A percentile compares a stretch with the other conserved stretches of the same genome.
These are phyloP conservation scores for Gibbula magus DNA, from an alignment of 2,888 invertebrate genomes.

Conservation along the genomic window DNA sequence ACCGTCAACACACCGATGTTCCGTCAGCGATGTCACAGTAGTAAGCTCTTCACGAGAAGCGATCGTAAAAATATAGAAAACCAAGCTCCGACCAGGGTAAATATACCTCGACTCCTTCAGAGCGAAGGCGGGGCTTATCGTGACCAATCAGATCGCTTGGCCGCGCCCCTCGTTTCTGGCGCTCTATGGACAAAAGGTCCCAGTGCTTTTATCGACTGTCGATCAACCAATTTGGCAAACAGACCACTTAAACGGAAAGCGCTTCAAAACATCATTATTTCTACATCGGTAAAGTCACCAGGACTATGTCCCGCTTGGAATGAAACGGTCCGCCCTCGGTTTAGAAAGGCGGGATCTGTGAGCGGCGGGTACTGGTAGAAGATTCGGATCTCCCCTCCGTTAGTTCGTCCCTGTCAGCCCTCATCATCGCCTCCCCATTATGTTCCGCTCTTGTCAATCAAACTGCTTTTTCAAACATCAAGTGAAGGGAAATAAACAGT, in stretches of 20 bases:
- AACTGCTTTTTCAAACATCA: background rate
- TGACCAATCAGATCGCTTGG: slow-evolving; percentile 23
- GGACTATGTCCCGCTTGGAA: background rate
- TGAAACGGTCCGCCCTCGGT: background rate
- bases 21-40: slow-evolving; percentile 5
- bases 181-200: slow-evolving; percentile 19
- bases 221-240: slow-evolving; percentile 28
- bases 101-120: slow-evolving; percentile 37
- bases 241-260: slow-evolving; percentile 26
- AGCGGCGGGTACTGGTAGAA: background rate
- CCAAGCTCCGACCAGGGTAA: slow-evolving; percentile 38
- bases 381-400: background rate
- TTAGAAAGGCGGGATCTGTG: background rate
- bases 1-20: slow-evolving; percentile 18
- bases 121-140: slow-evolving; percentile 21
- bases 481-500: slow-evolving; percentile 13
- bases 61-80: slow-evolving; percentile 43
- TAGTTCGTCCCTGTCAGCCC: background rate
- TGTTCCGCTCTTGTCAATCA: background rate
- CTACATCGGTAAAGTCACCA: slow-evolving; percentile 4
- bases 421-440: background rate
- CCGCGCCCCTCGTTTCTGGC: slow-evolving; percentile 30
- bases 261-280: slow-evolving; percentile 25
- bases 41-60: slow-evolving; percentile 33
- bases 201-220: slow-evolving; percentile 29